Percentiles rank a stretch among this genome's conserved stretches.
phyloP scores from a whole-genome alignment of 2,888 invertebrate genomes.

The Masnerella sp. region DNA sequence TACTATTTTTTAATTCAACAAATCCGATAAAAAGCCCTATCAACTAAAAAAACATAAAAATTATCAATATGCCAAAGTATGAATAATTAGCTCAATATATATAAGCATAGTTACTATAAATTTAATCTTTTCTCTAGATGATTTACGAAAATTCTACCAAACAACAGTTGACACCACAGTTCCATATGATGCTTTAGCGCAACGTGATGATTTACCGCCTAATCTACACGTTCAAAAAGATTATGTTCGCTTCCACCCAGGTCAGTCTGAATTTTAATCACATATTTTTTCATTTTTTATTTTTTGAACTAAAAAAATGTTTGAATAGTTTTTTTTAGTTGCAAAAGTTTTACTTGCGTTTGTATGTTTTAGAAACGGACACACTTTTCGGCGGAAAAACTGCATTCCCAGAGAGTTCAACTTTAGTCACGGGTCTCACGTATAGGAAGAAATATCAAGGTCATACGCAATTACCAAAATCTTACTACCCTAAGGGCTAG shows the following conservation, averaged over 20 bases:
- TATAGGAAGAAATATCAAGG: conserved; percentile 89
- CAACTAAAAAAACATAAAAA: no score
- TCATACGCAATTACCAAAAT: conserved; percentile 78
- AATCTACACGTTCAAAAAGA: conserved; percentile 92
- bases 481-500: conserved; percentile 9
- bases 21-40: no score
- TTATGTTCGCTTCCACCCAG: conserved; percentile 90
- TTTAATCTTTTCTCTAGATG: conserved; percentile 78
- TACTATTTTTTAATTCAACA: conserved; percentile 45
- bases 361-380: conserved; percentile 81
- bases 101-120: conserved; percentile 5
- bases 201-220: conserved; percentile 85
- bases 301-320: no score
- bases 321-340: conserved; percentile 17
- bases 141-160: conserved; percentile 85
- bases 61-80: no score
- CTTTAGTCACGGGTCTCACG: conserved; percentile 90
- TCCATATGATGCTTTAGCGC: conserved; percentile 86
- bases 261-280: conserved; percentile 73
- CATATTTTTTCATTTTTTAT: no score
- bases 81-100: neutral
- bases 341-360: no score
- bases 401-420: conserved; percentile 91
- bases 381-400: conserved; percentile 86
- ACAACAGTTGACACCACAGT: conserved; percentile 84